Conservation (phyloP, 2,113 vertebrate species). For the Pedionomus torquatus region DNA sequence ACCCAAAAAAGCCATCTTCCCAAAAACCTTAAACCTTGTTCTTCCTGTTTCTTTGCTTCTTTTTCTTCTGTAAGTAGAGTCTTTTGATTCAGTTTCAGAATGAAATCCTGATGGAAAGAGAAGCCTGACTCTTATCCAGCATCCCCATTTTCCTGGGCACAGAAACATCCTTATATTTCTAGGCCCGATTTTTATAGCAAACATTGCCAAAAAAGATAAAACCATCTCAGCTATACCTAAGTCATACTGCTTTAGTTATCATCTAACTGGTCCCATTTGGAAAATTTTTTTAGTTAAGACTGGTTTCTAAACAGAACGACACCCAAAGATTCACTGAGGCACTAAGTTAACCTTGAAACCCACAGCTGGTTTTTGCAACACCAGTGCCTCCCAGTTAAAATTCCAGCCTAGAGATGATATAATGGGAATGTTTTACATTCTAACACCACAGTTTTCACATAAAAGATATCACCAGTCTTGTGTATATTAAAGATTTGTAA, state of each 20-base stretch:
- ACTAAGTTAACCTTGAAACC: background rate
- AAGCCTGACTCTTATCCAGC: background rate
- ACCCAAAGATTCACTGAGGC: background rate
- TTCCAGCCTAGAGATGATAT: background rate
- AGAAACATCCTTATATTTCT: background rate
- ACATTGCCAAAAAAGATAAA: background rate
- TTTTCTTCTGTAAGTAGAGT: background rate
- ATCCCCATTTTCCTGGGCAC: background rate
- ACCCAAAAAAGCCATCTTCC: background rate
- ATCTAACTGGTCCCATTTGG: background rate
- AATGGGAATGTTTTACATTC: background rate
- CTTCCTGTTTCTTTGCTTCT: background rate
- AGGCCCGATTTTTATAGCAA: background rate
- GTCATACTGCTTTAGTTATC: background rate
- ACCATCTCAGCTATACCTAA: background rate
- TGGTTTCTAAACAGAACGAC: background rate
- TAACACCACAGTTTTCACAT: background rate
- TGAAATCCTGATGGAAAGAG: background rate
- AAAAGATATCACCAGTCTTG: constrained; percentile 3
- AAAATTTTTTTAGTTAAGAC: background rate
- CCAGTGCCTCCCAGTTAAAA: background rate
- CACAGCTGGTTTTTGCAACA: background rate
- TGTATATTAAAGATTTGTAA: constrained; percentile 25
- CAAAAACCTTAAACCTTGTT: fast-evolving
- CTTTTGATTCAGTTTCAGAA: background rate